Conservation (phyloP, 2,797 vertebrate species). For the Macropodus opercularis region DNA sequence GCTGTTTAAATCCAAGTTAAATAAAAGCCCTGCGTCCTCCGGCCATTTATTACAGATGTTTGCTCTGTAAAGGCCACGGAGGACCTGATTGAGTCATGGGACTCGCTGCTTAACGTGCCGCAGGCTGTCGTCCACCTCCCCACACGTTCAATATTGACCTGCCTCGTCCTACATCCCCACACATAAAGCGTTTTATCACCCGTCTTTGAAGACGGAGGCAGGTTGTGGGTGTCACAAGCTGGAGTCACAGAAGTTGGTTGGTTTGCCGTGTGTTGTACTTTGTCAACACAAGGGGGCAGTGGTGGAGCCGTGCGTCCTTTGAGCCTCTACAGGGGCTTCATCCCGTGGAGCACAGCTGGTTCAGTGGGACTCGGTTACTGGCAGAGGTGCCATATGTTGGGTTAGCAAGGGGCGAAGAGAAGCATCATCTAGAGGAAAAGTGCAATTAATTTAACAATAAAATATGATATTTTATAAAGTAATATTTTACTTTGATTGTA, state of each 20-base stretch:
- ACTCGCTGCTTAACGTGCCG: slow-evolving; percentile 75
- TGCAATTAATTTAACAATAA: too few relatives aligned
- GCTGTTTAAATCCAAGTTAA: slow-evolving; percentile 71
- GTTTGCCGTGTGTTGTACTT: slow-evolving; percentile 20
- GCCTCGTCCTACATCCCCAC: slow-evolving; percentile 72
- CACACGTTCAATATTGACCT: slow-evolving; percentile 87
- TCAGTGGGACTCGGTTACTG: slow-evolving; percentile 10
- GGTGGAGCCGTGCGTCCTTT: slow-evolving; percentile 44
- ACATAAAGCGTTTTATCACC: slow-evolving; percentile 47
- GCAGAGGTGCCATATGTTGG: too few relatives aligned
- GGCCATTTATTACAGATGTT: slow-evolving; percentile 87
- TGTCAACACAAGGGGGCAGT: slow-evolving; percentile 73
- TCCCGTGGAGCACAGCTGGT: not conserved
- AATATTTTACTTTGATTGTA: not conserved
- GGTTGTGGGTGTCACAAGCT: slow-evolving; percentile 5
- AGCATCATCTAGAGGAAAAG: too few relatives aligned
- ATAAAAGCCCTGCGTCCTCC: slow-evolving; percentile 51
- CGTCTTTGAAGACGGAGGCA: slow-evolving; percentile 14
- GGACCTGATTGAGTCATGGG: slow-evolving; percentile 56
- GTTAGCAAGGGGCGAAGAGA: too few relatives aligned
- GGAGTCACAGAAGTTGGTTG: not conserved
- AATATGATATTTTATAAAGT: too few relatives aligned
- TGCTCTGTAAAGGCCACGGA: slow-evolving; percentile 78
- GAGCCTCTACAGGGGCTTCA: slow-evolving; percentile 2
- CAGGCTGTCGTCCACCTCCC: slow-evolving; percentile 70